Evolutionary conservation across 1,140 invertebrate species (phyloP).

Genomic region (Hypsibius dujardini): DNA sequence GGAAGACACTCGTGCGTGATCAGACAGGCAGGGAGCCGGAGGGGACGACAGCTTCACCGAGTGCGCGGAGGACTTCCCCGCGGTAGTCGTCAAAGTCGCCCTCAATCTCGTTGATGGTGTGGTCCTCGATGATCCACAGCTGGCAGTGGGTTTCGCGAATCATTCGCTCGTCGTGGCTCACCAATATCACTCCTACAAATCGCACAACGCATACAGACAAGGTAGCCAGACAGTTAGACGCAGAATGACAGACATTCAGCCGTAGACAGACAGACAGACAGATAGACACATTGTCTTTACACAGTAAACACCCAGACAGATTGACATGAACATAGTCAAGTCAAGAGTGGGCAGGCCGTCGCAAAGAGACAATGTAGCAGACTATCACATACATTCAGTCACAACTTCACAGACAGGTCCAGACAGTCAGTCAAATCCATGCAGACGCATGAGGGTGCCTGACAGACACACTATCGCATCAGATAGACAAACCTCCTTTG

Average conservation of each 20-base stretch:
- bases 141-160: slow-evolving; percentile 91
- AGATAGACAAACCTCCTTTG: slow-evolving; percentile 55
- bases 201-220: neutral
- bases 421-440: too few relatives aligned
- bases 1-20: too few relatives aligned
- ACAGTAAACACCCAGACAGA: too few relatives aligned
- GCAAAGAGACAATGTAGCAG: too few relatives aligned
- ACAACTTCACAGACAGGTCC: too few relatives aligned
- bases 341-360: too few relatives aligned
- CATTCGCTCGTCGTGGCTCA: slow-evolving; percentile 94
- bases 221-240: neutral
- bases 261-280: neutral
- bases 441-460: too few relatives aligned
- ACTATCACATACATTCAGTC: too few relatives aligned
- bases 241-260: too few relatives aligned
- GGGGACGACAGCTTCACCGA: slow-evolving; percentile 70
- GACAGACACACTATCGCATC: neutral
- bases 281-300: neutral
- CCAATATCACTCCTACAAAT: slow-evolving; percentile 68
- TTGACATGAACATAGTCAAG: too few relatives aligned
- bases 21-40: too few relatives aligned
- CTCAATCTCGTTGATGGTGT: slow-evolving; percentile 84
- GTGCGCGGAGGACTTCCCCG: slow-evolving; percentile 74
- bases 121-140: slow-evolving; percentile 88
- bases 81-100: slow-evolving; percentile 98